Evolutionary conservation across 2,113 vertebrate genomes (phyloP).

Genomic region (Halcyon senegalensis): DNA sequence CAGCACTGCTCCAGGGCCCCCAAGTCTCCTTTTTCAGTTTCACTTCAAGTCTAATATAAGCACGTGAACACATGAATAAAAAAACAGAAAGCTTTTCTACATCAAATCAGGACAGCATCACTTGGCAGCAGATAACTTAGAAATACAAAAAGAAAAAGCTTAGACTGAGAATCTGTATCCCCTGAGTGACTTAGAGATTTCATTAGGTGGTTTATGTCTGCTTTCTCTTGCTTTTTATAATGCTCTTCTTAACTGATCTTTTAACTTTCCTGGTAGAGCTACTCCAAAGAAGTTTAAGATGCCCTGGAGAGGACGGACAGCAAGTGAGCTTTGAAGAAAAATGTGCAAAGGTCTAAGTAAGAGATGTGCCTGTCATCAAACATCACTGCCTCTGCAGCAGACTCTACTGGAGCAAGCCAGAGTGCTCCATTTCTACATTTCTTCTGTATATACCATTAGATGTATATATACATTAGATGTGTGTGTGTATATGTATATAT

Average conservation of each 20-base stretch:
- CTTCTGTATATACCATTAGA: background rate
- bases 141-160: background rate
- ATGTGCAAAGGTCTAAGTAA: background rate
- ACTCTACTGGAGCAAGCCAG: background rate
- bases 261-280: background rate
- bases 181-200: background rate
- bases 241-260: background rate
- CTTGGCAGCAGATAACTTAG: background rate
- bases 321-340: background rate
- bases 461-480: background rate
- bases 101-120: background rate
- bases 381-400: background rate
- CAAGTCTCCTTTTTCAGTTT: constrained; percentile 98
- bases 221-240: background rate
- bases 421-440: background rate
- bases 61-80: background rate
- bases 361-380: background rate
- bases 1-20: constrained; percentile 91
- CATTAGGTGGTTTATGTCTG: too few relatives aligned
- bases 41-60: constrained; percentile 86
- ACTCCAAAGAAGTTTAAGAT: background rate
- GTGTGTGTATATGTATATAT: too few relatives aligned
- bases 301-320: background rate
- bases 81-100: background rate
- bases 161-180: background rate